Evolutionary conservation across 2,797 vertebrate genomes (phyloP), one percentile per base, ranked within the genome.

Genomic region (Bovichtus diacanthus): DNA sequence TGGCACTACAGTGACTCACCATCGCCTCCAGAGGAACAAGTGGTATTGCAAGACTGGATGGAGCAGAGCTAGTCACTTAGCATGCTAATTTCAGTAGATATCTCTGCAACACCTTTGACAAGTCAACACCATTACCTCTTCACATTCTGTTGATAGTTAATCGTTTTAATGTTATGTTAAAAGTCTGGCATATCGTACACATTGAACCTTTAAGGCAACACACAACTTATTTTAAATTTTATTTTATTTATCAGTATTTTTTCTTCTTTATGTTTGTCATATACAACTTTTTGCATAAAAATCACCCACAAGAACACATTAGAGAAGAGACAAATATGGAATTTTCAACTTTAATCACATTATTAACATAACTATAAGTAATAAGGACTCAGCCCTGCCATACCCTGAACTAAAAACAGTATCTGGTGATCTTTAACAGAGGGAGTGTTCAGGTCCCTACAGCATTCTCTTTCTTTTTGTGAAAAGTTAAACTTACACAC

Each of bases 291-390:
- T n/a, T 34, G 8, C 23, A 50, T 23, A 13, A 70, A n/a, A 43
- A n/a, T 27, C 46, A 70, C 38, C 23, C 38, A 53, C 10, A 73
- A 12, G 7, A 74, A 81, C 16, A 78, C 43, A 62, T 58, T 23
- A 36, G 6, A 75, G 53, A 66, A 54, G 25, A 2, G 43, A 16
- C 54, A 54, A 25, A 58, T 49, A 51, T 78, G 63, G 31, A 69
- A 73, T 43, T 66, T 84, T 87, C 27, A 70, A 67, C 21, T 91
- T 91, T 93, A 91, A 92, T 92, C 76, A 89, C 77, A 85, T 90
- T 51, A 81, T 84, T 50, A 83, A 89, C 60, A 81, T 74, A 60
- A 81, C 38, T 81, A 71, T 85, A 18, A 80, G 50, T 50, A 80
- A 61, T 56, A 71, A 70, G 46, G 81, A 86, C 79, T 76, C 49